Percentiles rank a stretch among this genome's conserved stretches.
Conservation (phyloP, 2,888 invertebrate genomes). For the Plagiodera versicolora region DNA sequence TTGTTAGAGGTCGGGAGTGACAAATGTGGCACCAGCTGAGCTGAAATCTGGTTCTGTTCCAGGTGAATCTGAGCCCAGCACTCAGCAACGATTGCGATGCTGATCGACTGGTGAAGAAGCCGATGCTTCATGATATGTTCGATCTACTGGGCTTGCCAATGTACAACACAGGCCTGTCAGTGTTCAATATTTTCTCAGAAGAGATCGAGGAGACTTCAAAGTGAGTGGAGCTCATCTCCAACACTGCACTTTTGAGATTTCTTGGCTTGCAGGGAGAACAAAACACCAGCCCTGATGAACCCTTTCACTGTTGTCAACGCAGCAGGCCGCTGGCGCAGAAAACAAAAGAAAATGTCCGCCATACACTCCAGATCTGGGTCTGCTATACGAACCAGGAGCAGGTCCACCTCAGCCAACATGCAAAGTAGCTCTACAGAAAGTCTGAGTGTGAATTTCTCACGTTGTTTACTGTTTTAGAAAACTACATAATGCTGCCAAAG, state of each 20-base stretch:
- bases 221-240: too few relatives aligned
- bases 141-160: conserved; percentile 78
- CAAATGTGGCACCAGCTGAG: background rate
- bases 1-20: conserved; percentile 71
- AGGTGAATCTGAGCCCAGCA: conserved; percentile 83
- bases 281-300: conserved; percentile 32
- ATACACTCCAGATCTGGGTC: conserved; percentile 38
- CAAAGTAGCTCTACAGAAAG: conserved; percentile 29
- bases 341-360: conserved; percentile 47
- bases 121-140: conserved; percentile 81
- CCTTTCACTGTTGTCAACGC: conserved; percentile 47
- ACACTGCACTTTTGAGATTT: too few relatives aligned
- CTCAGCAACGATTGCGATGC: conserved; percentile 79
- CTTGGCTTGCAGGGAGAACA: conserved; percentile 25
- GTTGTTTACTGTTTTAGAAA: conserved; percentile 30
- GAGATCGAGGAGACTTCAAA: conserved; percentile 43
- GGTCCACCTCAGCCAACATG: conserved; percentile 35
- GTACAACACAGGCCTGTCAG: conserved; percentile 71
- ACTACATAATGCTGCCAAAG: conserved; percentile 42
- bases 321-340: conserved; percentile 51
- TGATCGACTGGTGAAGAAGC: conserved; percentile 79
- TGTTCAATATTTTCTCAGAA: conserved; percentile 60
- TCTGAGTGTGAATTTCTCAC: background rate
- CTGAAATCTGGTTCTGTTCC: background rate
- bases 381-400: conserved; percentile 33